These are phyloP conservation scores for Ricordea florida DNA, from an alignment of 92 coral and sea anemone genomes.

Conservation along the genomic window DNA sequence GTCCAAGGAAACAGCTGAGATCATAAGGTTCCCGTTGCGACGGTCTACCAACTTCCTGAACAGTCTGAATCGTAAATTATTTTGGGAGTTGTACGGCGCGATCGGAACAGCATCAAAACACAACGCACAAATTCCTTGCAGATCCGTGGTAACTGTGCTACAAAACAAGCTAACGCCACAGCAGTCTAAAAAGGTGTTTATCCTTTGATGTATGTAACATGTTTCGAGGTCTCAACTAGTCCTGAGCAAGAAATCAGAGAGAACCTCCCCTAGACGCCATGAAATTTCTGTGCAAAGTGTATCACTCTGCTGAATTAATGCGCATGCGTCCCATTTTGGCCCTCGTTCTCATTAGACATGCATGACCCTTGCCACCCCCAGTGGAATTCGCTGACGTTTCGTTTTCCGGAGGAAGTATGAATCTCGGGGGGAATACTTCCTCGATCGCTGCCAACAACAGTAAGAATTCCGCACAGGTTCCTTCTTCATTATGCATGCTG, in stretches of 20 bases:
- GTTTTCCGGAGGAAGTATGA: no score
- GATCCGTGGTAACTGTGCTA: neutral
- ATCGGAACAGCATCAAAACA: neutral
- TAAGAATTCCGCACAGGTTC: no score
- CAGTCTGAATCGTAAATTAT: neutral
- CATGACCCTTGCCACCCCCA: neutral
- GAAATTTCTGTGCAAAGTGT: slow-evolving; percentile 33
- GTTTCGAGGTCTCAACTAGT: neutral
- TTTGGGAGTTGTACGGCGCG: slow-evolving; percentile 26
- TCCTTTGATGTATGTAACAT: neutral
- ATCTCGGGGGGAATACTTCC: no score
- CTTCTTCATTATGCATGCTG: no score
- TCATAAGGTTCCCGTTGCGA: slow-evolving; percentile 20
- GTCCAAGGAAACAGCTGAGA: slow-evolving; percentile 6
- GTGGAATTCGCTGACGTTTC: no score
- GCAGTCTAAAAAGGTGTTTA: neutral
- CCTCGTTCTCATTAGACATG: slow-evolving; percentile 6
- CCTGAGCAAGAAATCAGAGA: slow-evolving; percentile 12
- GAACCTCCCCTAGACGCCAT: slow-evolving; percentile 31
- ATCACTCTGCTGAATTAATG: neutral
- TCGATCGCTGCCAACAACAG: no score
- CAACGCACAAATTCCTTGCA: neutral
- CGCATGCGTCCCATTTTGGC: neutral
- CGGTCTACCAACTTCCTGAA: slow-evolving; percentile 28
- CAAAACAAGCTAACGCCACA: neutral